Conservation (phyloP, 2,888 invertebrate species). For the Trissonchulus sp. region DNA sequence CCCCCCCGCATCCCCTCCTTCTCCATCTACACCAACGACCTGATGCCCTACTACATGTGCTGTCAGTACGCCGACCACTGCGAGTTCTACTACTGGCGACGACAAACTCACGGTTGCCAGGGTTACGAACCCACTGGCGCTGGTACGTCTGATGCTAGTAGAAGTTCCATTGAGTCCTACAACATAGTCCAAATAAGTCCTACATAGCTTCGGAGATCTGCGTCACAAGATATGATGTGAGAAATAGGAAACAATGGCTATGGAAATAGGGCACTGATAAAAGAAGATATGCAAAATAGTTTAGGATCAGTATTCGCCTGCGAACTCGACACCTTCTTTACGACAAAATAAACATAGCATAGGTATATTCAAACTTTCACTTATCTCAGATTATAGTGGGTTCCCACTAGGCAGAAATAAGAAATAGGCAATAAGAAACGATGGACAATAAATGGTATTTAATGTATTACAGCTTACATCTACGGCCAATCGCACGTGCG, state of each 20-base stretch:
- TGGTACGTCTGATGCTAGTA: too few species aligned
- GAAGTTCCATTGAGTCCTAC: not conserved
- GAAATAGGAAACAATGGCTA: too few species aligned
- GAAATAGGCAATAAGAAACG: too few species aligned
- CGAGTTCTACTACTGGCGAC: slow-evolving; percentile 74
- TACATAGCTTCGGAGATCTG: not conserved
- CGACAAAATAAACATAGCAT: too few species aligned
- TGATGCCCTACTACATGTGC: slow-evolving; percentile 83
- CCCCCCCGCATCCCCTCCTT: slow-evolving; percentile 67
- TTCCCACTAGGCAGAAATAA: too few species aligned
- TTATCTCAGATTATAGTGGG: too few species aligned
- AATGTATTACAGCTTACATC: slow-evolving; percentile 19
- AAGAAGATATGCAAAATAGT: not conserved
- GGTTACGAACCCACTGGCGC: slow-evolving; percentile 84
- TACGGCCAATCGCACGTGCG: slow-evolving; percentile 21
- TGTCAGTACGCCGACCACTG: slow-evolving; percentile 80
- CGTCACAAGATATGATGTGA: too few species aligned
- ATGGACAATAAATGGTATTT: too few species aligned
- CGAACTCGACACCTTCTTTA: too few species aligned
- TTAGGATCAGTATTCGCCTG: too few species aligned
- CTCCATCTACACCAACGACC: slow-evolving; percentile 89
- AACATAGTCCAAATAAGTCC: not conserved
- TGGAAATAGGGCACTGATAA: not conserved
- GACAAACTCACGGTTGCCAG: slow-evolving; percentile 86
- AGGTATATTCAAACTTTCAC: too few species aligned